Base-by-base conservation (phyloP, 1,140 invertebrate genomes). In the Sminthurides bifidus region DNA sequence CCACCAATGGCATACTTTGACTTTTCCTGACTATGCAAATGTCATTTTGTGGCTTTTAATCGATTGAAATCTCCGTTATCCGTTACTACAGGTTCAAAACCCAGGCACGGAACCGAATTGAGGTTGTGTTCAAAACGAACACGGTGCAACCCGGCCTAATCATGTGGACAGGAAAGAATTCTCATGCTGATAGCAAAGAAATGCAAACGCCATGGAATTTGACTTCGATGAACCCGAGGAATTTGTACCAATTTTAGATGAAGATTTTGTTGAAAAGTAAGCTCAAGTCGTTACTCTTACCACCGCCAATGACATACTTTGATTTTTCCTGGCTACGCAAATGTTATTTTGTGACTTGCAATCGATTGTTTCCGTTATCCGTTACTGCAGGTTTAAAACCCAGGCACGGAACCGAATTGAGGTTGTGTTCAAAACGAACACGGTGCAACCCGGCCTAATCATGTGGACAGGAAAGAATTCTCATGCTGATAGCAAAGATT, bases 331-430 rank as follows among this genome's bases (percentile, higher is more conserved):
- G n/a, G n/a, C n/a, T n/a, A n/a, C n/a, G n/a, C n/a, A n/a, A n/a
- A n/a, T n/a, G n/a, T n/a, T n/a, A n/a, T n/a, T n/a, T n/a, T n/a
- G n/a, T n/a, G n/a, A n/a, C n/a, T n/a, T n/a, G n/a, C n/a, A n/a
- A n/a, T n/a, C n/a, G 6, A 46, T 46, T 26, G 23, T 46, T 46
- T 8, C 8, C 26, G 6, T 46, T 24, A 8, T 79, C 76, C 66
- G 73, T 74, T 63, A 14, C 45, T 46, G 2, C 27, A 48, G 45
- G 27, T 55, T 59, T 37, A 76, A 78, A 70, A 77, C 76, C 37
- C 80, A 84, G 68, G 73, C 77, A 48, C 77, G 75, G 52, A 83
- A 85, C 69, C 75, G 78, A 65, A 84, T 84, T 66, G 78, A 82
- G 72, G 74, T 87, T 37, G 77, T 76, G 64, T 79, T 87, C 68